Evolutionary conservation across 2,113 vertebrate species (phyloP).

Genomic region (Tragelaphus buxtoni): DNA sequence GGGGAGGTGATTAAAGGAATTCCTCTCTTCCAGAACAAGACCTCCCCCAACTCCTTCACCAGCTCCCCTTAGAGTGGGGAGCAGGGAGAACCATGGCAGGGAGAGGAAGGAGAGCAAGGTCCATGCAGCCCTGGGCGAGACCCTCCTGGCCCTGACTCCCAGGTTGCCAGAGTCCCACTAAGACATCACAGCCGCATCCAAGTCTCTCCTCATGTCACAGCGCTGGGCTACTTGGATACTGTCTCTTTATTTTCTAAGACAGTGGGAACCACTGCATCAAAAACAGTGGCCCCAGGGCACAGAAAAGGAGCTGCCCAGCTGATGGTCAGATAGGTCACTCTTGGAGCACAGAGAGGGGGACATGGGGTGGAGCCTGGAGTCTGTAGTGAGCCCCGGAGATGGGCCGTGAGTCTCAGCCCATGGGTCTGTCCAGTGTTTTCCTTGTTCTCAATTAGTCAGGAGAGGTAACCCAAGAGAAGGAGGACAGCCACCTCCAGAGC

Average conservation of each 20-base stretch:
- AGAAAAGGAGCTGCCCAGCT: neutral
- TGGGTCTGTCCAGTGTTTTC: neutral
- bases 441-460: no score
- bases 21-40: neutral
- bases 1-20: neutral
- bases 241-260: neutral
- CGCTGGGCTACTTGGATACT: neutral
- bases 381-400: neutral
- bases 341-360: neutral
- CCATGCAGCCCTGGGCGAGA: neutral
- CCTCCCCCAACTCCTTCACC: neutral
- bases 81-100: neutral
- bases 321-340: neutral
- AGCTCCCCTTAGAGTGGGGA: neutral
- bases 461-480: no score
- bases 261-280: accelerated
- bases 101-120: neutral
- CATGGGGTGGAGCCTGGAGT: neutral
- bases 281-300: neutral
- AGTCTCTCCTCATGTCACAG: neutral
- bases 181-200: neutral
- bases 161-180: neutral
- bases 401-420: neutral
- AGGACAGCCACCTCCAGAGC: no score
- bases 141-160: no score